Percentiles rank a stretch among this genome's conserved stretches.
Conservation (phyloP, 2,888 invertebrate genomes). For the Calameuta idolon region DNA sequence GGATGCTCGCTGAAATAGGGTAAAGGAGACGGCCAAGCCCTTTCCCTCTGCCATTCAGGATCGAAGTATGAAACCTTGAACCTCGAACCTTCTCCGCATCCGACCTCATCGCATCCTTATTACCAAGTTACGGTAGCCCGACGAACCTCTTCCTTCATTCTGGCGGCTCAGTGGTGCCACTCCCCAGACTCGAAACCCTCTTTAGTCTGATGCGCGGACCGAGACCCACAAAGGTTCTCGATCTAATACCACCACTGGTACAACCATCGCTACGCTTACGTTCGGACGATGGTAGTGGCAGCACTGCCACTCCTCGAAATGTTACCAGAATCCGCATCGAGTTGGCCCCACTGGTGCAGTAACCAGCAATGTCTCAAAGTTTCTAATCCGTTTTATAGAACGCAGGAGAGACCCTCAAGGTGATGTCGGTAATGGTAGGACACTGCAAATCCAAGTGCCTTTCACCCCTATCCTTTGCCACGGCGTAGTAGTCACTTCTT, state of each 20-base stretch:
- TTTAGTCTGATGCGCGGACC: slow-evolving; percentile 4
- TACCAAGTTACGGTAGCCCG: not conserved
- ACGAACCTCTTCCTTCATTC: not conserved
- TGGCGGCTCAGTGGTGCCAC: not conserved
- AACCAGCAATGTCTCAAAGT: slow-evolving; percentile 6
- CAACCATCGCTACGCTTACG: not conserved
- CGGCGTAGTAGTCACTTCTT: too few species aligned
- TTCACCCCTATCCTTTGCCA: too few species aligned
- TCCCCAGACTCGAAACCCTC: not conserved
- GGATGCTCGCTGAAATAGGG: not conserved
- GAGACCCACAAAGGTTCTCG: slow-evolving; percentile 7
- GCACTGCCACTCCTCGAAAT: not conserved
- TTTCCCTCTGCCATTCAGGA: not conserved
- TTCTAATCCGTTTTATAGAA: slow-evolving; percentile 5
- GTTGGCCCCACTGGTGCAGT: slow-evolving; percentile 8
- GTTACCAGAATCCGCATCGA: slow-evolving; percentile 1
- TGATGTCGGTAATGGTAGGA: not conserved
- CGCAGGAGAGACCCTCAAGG: not conserved
- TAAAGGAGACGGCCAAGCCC: not conserved
- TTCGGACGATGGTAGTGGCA: not conserved
- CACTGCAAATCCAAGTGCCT: too few species aligned
- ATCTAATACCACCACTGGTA: not conserved
- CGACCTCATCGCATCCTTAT: not conserved
- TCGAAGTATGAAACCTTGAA: slow-evolving; percentile 7
- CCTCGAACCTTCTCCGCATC: not conserved